These are phyloP conservation scores for Euura lappo DNA, from an alignment of 1,140 invertebrate genomes.

Conservation along the genomic window DNA sequence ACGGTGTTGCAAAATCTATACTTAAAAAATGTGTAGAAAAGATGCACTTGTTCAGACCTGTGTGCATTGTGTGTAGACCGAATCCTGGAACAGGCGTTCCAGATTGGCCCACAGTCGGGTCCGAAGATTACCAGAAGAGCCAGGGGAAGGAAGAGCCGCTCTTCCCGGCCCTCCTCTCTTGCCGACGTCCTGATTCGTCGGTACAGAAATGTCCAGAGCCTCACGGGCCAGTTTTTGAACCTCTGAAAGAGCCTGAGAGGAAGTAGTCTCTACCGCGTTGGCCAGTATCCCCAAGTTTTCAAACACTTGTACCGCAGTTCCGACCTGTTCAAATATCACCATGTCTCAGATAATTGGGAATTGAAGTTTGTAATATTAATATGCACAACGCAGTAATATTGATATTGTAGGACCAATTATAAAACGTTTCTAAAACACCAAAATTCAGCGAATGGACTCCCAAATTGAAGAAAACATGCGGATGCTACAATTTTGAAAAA, in stretches of 20 bases:
- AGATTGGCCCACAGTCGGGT: constrained; percentile 80
- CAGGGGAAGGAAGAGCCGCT: constrained; percentile 68
- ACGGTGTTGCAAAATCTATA: constrained; percentile 12
- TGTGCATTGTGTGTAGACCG: constrained; percentile 71
- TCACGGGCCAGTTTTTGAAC: constrained; percentile 65
- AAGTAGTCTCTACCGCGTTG: constrained; percentile 63
- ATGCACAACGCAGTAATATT: too few relatives aligned
- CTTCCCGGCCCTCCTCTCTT: constrained; percentile 70
- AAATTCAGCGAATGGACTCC: too few relatives aligned
- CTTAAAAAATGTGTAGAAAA: constrained; percentile 18
- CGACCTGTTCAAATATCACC: constrained; percentile 56
- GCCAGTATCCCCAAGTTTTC: constrained; percentile 71
- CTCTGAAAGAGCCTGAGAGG: constrained; percentile 62
- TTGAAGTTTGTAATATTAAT: too few relatives aligned
- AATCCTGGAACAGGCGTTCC: constrained; percentile 77
- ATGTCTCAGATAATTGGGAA: too few relatives aligned
- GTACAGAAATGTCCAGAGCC: constrained; percentile 63
- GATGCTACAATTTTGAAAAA: too few relatives aligned
- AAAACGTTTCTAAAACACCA: too few relatives aligned
- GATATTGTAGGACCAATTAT: too few relatives aligned
- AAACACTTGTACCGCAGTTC: constrained; percentile 74
- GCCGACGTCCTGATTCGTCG: constrained; percentile 41
- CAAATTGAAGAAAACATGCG: too few relatives aligned
- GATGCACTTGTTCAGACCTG: constrained; percentile 59
- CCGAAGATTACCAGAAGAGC: constrained; percentile 74